phyloP scores from a whole-genome alignment of 1,140 invertebrate genomes.

The Armadillidium nasatum region DNA sequence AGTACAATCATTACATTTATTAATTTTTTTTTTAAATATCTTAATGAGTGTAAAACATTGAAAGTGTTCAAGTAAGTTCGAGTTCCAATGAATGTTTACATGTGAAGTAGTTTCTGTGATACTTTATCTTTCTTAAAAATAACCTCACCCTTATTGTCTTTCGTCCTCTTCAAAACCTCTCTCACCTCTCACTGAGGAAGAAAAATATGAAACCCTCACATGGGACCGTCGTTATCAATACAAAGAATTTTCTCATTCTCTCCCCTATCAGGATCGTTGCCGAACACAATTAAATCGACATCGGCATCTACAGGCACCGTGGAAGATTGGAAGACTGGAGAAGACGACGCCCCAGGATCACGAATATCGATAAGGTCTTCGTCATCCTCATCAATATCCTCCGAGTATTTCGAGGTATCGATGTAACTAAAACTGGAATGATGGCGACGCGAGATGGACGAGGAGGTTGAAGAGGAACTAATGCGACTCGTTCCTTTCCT shows the following conservation, averaged over 20 bases:
- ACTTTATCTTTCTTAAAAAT: no score
- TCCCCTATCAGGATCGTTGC: not conserved
- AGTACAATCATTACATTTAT: no score
- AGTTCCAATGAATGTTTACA: no score
- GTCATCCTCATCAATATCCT: slow-evolving; percentile 21
- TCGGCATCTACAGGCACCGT: slow-evolving; percentile 25
- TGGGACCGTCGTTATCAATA: not conserved
- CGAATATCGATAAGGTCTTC: slow-evolving; percentile 35
- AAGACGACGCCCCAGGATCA: slow-evolving; percentile 27
- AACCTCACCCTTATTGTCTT: no score
- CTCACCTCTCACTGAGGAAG: not conserved
- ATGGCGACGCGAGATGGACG: not conserved
- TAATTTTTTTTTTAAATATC: no score
- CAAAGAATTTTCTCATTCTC: not conserved
- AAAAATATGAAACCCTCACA: not conserved
- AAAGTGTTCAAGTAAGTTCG: no score
- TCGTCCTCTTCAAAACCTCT: not conserved
- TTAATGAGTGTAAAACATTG: no score
- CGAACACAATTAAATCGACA: slow-evolving; percentile 30
- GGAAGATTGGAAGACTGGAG: slow-evolving; percentile 31
- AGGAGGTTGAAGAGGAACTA: not conserved
- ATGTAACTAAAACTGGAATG: not conserved
- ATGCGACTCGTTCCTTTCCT: not conserved
- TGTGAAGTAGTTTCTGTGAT: no score
- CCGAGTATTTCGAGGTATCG: not conserved